Evolutionary conservation across 2,888 invertebrate genomes (phyloP).

Genomic region (Coelopa pilipes): DNA sequence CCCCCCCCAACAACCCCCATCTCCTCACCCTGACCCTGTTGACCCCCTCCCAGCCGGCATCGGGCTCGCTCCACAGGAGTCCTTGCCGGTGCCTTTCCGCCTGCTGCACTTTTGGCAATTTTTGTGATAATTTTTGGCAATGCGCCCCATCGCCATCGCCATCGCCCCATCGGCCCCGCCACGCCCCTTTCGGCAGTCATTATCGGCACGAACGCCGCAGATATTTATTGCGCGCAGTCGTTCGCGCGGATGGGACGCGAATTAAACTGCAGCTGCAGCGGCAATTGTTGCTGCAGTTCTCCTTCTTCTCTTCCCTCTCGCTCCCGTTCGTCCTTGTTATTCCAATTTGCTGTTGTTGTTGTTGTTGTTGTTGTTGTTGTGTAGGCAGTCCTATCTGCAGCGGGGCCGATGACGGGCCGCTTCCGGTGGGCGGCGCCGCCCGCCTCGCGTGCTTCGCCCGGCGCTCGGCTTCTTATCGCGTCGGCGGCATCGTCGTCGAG

Average conservation of each 20-base stretch:
- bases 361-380: neutral
- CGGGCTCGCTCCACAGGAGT: too few species aligned
- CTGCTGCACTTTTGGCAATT: constrained; percentile 26
- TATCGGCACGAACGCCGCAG: constrained; percentile 33
- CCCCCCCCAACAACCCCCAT: too few species aligned
- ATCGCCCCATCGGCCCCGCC: neutral
- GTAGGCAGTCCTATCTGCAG: neutral
- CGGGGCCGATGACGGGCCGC: constrained; percentile 8
- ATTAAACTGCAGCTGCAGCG: constrained; percentile 30
- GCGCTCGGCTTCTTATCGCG: neutral
- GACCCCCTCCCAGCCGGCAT: too few species aligned
- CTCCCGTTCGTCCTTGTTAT: neutral
- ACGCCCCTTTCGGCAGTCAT: constrained; percentile 13
- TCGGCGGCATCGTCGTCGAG: neutral
- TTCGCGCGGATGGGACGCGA: constrained; percentile 33
- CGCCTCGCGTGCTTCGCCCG: neutral
- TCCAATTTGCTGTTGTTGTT: neutral
- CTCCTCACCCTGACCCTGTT: too few species aligned
- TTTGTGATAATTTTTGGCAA: constrained; percentile 28
- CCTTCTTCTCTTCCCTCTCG: neutral
- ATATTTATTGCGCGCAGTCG: constrained; percentile 32
- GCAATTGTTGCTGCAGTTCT: constrained; percentile 19
- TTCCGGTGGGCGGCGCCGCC: constrained; percentile 13
- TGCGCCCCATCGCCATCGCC: neutral
- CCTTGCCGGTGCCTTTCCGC: neutral